Evolutionary conservation across 2,888 invertebrate species (phyloP).

Genomic region (Scaptomyza flava): DNA sequence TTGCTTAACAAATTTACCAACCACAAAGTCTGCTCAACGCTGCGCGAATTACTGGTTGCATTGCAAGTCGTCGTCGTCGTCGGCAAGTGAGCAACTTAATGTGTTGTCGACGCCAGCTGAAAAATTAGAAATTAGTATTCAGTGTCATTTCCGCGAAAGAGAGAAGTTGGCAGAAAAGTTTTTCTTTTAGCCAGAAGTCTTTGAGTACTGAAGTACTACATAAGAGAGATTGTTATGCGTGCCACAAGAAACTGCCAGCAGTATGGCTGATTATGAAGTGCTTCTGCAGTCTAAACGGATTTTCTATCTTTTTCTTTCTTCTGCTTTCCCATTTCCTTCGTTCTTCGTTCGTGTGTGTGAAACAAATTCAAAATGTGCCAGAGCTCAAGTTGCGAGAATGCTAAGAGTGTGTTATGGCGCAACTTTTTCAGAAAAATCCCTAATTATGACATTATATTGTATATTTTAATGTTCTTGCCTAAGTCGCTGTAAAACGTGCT

Average conservation of each 20-base stretch:
- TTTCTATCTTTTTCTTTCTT: background rate
- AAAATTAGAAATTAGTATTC: constrained; percentile 83
- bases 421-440: constrained; percentile 79
- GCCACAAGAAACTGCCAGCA: constrained; percentile 55
- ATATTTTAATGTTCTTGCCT: constrained; percentile 66
- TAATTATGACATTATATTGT: constrained; percentile 83
- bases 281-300: constrained; percentile 34
- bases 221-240: constrained; percentile 59
- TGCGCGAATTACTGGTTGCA: constrained; percentile 69
- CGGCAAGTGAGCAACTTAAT: constrained; percentile 60
- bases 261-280: constrained; percentile 68
- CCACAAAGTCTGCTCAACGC: constrained; percentile 69
- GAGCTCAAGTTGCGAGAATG: constrained; percentile 65
- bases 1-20: constrained; percentile 53
- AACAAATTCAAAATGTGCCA: constrained; percentile 64
- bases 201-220: constrained; percentile 36
- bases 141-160: constrained; percentile 81
- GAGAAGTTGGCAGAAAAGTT: constrained; percentile 55
- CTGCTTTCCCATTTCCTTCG: no score
- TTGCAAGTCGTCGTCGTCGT: constrained; percentile 46
- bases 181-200: constrained; percentile 45
- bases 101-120: constrained; percentile 72
- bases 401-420: constrained; percentile 63
- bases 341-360: constrained; percentile 13
- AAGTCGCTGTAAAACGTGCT: constrained; percentile 16